Evolutionary conservation across 64 coral and sea anemone species (phyloP).

Genomic region (Porites lutea): DNA sequence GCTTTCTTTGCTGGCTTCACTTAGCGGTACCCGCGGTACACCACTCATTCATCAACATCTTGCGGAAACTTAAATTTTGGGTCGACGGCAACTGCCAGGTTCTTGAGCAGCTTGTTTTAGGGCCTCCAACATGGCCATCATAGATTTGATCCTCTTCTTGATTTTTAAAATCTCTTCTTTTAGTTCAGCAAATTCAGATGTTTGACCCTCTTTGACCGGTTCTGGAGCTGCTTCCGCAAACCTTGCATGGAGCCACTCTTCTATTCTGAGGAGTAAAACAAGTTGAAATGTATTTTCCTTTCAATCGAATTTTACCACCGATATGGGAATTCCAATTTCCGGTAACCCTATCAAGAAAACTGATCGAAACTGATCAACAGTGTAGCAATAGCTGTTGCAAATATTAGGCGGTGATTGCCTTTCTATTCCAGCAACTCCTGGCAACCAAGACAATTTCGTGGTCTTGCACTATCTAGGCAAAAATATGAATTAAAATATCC

Average conservation of each 20-base stretch:
- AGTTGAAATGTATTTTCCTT: not conserved
- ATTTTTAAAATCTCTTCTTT: slow-evolving; percentile 34
- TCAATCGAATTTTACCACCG: not conserved
- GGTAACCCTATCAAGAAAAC: no score
- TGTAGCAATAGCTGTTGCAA: no score
- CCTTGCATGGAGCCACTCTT: not conserved
- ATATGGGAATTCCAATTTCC: no score
- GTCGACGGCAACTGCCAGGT: slow-evolving; percentile 39
- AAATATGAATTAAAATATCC: no score
- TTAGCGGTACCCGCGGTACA: not conserved
- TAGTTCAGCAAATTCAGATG: not conserved
- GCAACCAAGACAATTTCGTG: no score
- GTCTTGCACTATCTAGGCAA: no score
- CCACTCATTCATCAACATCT: not conserved
- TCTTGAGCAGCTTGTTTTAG: slow-evolving; percentile 50
- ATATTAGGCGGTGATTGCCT: no score
- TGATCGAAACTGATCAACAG: no score
- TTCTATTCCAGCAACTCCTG: no score
- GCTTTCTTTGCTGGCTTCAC: not conserved
- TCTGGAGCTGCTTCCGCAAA: not conserved
- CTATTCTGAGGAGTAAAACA: not conserved
- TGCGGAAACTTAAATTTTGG: not conserved
- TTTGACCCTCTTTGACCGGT: not conserved
- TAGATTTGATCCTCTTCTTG: slow-evolving; percentile 51
- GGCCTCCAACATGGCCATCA: slow-evolving; percentile 38